Evolutionary conservation across 1,140 invertebrate species (phyloP).

Genomic region (Batillaria attramentaria): DNA sequence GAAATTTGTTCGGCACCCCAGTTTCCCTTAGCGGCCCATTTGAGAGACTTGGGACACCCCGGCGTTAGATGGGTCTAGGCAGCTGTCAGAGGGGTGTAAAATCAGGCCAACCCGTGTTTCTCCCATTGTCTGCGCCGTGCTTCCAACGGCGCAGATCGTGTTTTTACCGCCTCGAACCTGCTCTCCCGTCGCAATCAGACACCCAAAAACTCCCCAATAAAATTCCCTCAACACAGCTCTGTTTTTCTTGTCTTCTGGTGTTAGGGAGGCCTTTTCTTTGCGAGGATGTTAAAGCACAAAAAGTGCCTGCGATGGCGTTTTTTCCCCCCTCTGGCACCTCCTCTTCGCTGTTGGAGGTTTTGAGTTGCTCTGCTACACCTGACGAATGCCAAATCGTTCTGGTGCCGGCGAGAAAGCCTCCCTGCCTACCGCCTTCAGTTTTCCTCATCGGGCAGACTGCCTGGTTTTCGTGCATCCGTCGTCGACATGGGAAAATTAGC

Average conservation of each 20-base stretch:
- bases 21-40: constrained; percentile 33
- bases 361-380: constrained; percentile 27
- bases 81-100: constrained; percentile 18
- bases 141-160: constrained; percentile 24
- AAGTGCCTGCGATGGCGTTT: too few species aligned
- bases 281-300: too few species aligned
- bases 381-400: constrained; percentile 30
- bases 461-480: constrained; percentile 1
- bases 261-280: too few species aligned
- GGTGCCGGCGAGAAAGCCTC: background rate
- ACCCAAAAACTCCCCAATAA: background rate
- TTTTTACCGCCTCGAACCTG: constrained; percentile 19
- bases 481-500: constrained; percentile 38
- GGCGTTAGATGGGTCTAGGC: background rate
- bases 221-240: background rate
- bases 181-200: constrained; percentile 7
- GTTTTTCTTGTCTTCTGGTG: constrained; percentile 12
- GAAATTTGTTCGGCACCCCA: too few species aligned
- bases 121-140: constrained; percentile 30
- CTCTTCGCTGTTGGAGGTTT: constrained; percentile 6
- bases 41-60: constrained; percentile 2
- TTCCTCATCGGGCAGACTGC: constrained; percentile 1
- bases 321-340: background rate
- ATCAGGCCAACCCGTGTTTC: constrained; percentile 19
- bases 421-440: background rate